Base-by-base conservation (phyloP, 2,113 vertebrate genomes). In the Actenoides hombroni region DNA sequence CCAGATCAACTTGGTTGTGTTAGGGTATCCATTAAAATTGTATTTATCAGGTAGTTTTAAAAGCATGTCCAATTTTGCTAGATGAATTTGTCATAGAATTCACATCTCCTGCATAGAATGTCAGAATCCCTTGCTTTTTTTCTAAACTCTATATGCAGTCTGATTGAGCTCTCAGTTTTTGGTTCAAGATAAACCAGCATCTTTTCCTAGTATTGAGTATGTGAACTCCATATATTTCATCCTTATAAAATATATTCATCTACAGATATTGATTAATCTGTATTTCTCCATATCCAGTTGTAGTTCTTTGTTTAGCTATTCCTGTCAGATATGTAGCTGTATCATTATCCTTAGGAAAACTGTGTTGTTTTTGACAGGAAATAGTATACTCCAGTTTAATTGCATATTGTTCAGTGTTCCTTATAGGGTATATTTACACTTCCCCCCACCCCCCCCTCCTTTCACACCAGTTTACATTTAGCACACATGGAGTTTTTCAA, bases 1-100 rank as follows among this genome's bases (percentile, higher is more conserved):
- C 61, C 94, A 95, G 90, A 96, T 96, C 85, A 75, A 85, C 96
- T 94, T 95, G 76, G 67, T 73, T 97, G 53, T 88, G 31, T n/a
- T 56, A 97, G 96, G 83, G 11, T 46, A 31, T 35, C 82, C 31
- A 33, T 78, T 65, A 19, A 56, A 90, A 46, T 35, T 46, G 8
- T 64, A 7, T 78, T 42, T 86, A 57, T 67, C 11, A 84, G 35
- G 11, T 56, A 71, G 31, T 63, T 15, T 44, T 86, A 53, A 48
- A 80, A 75, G 39, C 29, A 13, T 29, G 9, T 59, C 24, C 23
- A 23, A 13, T 70, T 86, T 63, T 83, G 31, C 57, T 54, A 54
- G 51, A 31, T 64, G n/a, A 16, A n/a, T 31, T 65, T 39, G 8
- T 74, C 16, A 21, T 46, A 71, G 37, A 2, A 9, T 60, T 83